A percentile compares a stretch with the other conserved stretches of the same genome.
Evolutionary conservation across 2,113 vertebrate genomes (phyloP).

Genomic region (Hippocampus abdominalis): DNA sequence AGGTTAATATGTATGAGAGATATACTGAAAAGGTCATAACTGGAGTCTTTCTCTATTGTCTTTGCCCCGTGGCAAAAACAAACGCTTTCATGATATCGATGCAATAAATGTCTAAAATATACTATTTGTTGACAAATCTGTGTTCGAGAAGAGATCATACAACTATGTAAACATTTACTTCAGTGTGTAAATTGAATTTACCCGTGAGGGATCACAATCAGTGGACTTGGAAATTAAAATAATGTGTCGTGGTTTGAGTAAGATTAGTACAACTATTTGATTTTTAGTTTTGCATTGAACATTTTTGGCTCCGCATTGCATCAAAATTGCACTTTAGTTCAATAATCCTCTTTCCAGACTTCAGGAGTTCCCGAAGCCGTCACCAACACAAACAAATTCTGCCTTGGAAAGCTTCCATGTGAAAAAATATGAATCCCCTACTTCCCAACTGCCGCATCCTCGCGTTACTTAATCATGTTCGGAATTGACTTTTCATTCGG

Average conservation of each 20-base stretch:
- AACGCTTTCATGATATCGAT: constrained; percentile 18
- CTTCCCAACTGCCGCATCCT: constrained; percentile 20
- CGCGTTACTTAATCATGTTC: constrained; percentile 17
- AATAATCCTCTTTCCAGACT: constrained; percentile 2
- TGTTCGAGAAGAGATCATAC: neutral
- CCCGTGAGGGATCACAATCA: too few species aligned
- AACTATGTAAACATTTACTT: too few species aligned
- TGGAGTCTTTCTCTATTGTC: constrained; percentile 16
- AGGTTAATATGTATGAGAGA: constrained; percentile 65
- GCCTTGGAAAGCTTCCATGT: constrained; percentile 14
- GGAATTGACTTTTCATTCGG: constrained; percentile 27
- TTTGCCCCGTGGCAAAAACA: constrained; percentile 23
- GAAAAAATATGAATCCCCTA: constrained; percentile 20
- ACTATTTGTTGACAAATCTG: neutral
- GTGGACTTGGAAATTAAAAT: too few species aligned
- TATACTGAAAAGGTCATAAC: constrained; percentile 61
- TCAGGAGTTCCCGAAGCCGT: constrained; percentile 10
- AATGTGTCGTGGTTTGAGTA: too few species aligned
- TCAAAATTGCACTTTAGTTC: neutral
- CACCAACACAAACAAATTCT: constrained; percentile 14
- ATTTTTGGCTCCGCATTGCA: too few species aligned
- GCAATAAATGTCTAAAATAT: neutral
- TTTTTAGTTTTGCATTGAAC: too few species aligned
- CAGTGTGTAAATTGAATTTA: too few species aligned
- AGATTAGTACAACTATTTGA: too few species aligned